phyloP scores from a whole-genome alignment of 1,140 invertebrate species.

The Orchesella cincta region DNA sequence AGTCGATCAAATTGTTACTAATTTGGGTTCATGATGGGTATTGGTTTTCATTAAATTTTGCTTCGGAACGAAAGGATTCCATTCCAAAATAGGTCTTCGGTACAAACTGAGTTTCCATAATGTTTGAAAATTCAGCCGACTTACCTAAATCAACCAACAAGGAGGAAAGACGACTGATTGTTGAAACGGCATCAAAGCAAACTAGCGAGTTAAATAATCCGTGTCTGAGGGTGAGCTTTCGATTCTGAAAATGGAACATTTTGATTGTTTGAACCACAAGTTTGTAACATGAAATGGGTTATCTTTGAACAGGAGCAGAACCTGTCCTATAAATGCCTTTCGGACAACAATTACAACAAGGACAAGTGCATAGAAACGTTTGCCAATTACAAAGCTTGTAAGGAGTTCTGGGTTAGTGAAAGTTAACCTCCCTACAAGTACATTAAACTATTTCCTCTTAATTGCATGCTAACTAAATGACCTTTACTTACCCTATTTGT shows the following conservation, averaged over 20 bases:
- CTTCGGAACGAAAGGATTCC: no score
- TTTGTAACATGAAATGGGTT: background rate
- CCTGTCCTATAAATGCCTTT: constrained; percentile 46
- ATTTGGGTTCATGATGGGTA: no score
- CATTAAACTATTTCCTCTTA: no score
- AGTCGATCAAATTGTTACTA: no score
- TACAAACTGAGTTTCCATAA: background rate
- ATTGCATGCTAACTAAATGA: no score
- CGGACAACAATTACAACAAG: constrained; percentile 45
- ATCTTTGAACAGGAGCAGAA: constrained; percentile 42
- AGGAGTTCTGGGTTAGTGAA: constrained; percentile 48
- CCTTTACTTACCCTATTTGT: no score
- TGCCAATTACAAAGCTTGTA: constrained; percentile 42
- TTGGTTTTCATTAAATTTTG: no score
- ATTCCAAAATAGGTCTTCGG: no score
- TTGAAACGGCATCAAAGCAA: constrained; percentile 36
- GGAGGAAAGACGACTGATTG: constrained; percentile 25
- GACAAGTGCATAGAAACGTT: constrained; percentile 37
- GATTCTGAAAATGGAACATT: background rate
- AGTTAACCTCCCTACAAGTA: no score
- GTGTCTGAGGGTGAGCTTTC: constrained; percentile 35
- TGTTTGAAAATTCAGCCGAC: constrained; percentile 30
- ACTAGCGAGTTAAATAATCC: constrained; percentile 40
- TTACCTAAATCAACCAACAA: constrained; percentile 32
- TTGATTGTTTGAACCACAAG: background rate